Conservation (phyloP, 2,888 invertebrate genomes). For the Eupithecia dodoneata region DNA sequence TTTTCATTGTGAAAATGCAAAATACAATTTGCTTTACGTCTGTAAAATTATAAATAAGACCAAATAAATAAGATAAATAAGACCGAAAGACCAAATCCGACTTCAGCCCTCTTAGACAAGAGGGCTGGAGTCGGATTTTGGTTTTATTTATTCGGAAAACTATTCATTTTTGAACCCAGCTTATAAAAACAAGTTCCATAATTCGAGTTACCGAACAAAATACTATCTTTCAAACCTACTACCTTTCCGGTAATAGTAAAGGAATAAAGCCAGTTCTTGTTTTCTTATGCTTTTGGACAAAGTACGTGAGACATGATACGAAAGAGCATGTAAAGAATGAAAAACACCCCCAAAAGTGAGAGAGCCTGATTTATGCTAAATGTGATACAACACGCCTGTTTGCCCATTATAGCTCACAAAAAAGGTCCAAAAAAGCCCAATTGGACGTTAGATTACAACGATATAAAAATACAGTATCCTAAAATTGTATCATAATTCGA, state of each 20-base stretch:
- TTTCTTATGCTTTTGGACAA: not conserved
- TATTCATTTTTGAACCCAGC: not conserved
- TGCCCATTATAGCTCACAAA: not conserved
- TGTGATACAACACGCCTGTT: not conserved
- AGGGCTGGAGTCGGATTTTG: not conserved
- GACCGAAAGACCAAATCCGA: too few species aligned
- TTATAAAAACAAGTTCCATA: not conserved
- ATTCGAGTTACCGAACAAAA: not conserved
- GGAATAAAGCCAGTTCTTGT: not conserved
- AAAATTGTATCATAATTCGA: not conserved
- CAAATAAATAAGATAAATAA: too few species aligned
- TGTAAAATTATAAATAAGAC: too few species aligned
- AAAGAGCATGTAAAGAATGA: conserved; percentile 8
- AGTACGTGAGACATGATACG: conserved; percentile 2
- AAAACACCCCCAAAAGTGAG: not conserved
- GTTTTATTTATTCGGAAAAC: not conserved
- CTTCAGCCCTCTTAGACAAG: not conserved
- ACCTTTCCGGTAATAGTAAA: not conserved
- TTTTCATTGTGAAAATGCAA: not conserved
- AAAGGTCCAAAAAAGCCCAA: not conserved
- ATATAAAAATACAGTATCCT: not conserved
- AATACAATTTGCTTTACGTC: not conserved
- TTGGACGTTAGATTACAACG: not conserved
- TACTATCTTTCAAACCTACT: not conserved
- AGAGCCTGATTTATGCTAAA: not conserved